These are phyloP conservation scores for Vulpes vulpes DNA, from an alignment of 2,113 vertebrate species.

Conservation along the genomic window DNA sequence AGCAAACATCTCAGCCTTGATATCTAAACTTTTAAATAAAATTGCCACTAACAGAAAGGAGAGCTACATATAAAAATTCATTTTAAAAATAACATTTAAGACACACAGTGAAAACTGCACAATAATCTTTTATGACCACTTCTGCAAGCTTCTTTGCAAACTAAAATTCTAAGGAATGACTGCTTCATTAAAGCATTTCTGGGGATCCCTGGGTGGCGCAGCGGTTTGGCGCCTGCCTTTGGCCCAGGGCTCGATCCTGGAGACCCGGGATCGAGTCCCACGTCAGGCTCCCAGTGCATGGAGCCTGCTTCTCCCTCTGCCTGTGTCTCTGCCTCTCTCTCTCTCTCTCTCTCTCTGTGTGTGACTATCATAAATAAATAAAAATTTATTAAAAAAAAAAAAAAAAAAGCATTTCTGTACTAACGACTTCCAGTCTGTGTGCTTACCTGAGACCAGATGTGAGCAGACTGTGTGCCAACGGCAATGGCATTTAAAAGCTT, in stretches of 20 bases:
- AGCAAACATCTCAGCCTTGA: not conserved
- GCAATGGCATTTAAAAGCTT: no score
- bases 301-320: no score
- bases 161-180: not conserved
- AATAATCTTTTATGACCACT: not conserved
- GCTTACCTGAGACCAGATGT: not conserved
- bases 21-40: not conserved
- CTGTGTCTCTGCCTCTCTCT: no score
- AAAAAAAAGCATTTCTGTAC: not conserved
- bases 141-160: not conserved
- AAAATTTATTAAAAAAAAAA: no score
- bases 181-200: not conserved
- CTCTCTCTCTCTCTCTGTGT: no score
- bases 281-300: no score
- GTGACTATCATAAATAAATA: no score
- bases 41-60: not conserved
- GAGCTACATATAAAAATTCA: not conserved
- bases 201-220: no score
- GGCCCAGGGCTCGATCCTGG: no score
- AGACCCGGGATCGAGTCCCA: no score
- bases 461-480: rapidly evolving
- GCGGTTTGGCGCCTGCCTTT: no score
- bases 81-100: not conserved
- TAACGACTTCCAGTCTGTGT: not conserved
- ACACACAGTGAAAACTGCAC: not conserved